Evolutionary conservation across 2,797 vertebrate genomes (phyloP), one percentile per base, ranked within the genome.

Genomic region (Nannoperca obscura): DNA sequence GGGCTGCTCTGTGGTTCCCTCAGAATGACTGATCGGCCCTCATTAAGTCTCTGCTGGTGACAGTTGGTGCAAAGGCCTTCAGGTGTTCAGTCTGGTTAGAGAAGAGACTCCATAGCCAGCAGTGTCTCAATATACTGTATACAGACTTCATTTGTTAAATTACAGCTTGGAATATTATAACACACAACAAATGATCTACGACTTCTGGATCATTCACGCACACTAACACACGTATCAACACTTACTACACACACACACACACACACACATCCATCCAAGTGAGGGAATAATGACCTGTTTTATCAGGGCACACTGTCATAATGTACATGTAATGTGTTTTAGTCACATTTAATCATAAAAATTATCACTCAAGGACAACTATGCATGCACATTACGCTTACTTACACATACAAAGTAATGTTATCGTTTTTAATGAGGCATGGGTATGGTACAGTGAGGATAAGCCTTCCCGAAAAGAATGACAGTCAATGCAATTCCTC

Each of bases 21-120:
- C 52, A 27, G 73, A 86, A 85, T 90, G 91, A 93, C 86, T 82
- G 88, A 93, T 90, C 71, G 74, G 78, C 78, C 88, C 87, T 84
- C 73, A 86, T 93, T 85, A 86, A 81, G 79, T 60, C 64, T 84
- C 74, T 73, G 75, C 79, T 80, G 53, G 76, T 71, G 84, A 61
- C 78, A 72, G 74, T 80, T 75, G 36, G 44, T 74, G 65, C 67
- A 74, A 47, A 73, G 68, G 59, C 83, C 78, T 81, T 71, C 32
- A 76, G 84, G 84, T 83, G 65, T 34, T 83, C 46, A 32, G 69
- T 78, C 46, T 64, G 57, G 60, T 49, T 63, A 20, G 17, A 75
- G n/a, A 73, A 30, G 34, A 59, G 34, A 71, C 59, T 61, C 40
- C 1, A 42, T 14, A 44, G 42, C 11, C 32, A 36, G 27, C 60